A percentile compares a stretch with the other conserved stretches of the same genome.
phyloP scores from a whole-genome alignment of 1,140 invertebrate species.

The Megalonaias nervosa region DNA sequence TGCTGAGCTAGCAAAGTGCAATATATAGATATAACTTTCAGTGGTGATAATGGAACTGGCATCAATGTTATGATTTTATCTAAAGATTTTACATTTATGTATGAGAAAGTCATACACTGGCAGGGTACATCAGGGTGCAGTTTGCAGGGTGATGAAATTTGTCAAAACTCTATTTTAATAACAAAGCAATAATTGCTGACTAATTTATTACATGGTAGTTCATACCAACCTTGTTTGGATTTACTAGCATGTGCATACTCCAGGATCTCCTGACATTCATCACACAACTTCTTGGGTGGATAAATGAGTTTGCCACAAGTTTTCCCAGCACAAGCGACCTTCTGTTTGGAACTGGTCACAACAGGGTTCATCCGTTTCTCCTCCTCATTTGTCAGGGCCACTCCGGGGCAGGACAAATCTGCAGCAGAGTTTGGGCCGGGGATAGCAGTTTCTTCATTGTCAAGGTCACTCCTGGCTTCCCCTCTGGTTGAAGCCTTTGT shows the following conservation, averaged over 20 bases:
- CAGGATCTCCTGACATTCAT: constrained; percentile 26
- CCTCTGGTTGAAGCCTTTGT: background rate
- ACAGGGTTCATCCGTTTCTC: constrained; percentile 36
- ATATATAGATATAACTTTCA: no score
- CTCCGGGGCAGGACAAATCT: constrained; percentile 4
- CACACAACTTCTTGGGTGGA: constrained; percentile 38
- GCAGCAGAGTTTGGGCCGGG: background rate
- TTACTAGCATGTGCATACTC: constrained; percentile 11
- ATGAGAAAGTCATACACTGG: no score
- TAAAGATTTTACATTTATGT: no score
- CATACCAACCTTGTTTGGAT: background rate
- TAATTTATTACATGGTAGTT: background rate
- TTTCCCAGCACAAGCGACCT: constrained; percentile 45
- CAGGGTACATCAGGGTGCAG: no score
- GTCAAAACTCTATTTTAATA: no score
- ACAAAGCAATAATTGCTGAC: background rate
- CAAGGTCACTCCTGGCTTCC: background rate
- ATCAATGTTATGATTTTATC: no score
- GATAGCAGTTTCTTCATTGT: background rate
- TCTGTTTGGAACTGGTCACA: constrained; percentile 42
- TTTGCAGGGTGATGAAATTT: no score
- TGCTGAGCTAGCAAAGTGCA: no score
- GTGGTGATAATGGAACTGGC: no score
- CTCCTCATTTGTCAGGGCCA: constrained; percentile 6
- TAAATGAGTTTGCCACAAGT: constrained; percentile 40